phyloP scores from a whole-genome alignment of 2,113 vertebrate genomes.

The Callospermophilus lateralis region DNA sequence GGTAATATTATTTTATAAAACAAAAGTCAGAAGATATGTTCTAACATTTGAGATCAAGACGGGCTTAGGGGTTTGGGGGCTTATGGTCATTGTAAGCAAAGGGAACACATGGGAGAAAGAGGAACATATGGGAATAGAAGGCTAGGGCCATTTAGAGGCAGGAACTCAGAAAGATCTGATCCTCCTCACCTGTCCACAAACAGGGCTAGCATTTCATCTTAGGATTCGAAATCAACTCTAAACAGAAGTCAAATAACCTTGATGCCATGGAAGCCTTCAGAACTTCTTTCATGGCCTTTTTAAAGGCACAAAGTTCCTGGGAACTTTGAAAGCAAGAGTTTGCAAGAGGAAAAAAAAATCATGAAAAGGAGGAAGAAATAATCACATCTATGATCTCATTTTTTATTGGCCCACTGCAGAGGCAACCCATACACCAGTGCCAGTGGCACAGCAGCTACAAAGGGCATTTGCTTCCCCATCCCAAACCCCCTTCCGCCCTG shows the following conservation, averaged over 20 bases:
- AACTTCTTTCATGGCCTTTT: not conserved
- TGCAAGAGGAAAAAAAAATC: not conserved
- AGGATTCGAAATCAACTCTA: not conserved
- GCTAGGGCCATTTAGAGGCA: not conserved
- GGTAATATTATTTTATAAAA: not conserved
- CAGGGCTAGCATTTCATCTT: not conserved
- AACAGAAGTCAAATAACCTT: not conserved
- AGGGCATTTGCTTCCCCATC: not conserved
- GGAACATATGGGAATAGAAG: not conserved
- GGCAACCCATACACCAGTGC: not conserved
- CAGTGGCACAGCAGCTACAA: not conserved
- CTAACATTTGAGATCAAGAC: slow-evolving; percentile 6
- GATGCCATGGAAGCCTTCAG: not conserved
- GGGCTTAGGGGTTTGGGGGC: not conserved
- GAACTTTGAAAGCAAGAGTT: slow-evolving; percentile 23
- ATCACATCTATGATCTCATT: not conserved
- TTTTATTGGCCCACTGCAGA: not conserved
- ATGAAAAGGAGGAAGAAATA: not conserved
- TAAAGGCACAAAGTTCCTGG: not conserved
- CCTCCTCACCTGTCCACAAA: not conserved
- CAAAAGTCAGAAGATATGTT: not conserved
- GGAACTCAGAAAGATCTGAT: not conserved
- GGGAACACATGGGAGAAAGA: not conserved
- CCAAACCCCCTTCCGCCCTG: not conserved
- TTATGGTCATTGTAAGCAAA: not conserved